A percentile compares a stretch with the other conserved stretches of the same genome.
phyloP scores from a whole-genome alignment of 2,888 invertebrate species.

The Dasypolia templi region DNA sequence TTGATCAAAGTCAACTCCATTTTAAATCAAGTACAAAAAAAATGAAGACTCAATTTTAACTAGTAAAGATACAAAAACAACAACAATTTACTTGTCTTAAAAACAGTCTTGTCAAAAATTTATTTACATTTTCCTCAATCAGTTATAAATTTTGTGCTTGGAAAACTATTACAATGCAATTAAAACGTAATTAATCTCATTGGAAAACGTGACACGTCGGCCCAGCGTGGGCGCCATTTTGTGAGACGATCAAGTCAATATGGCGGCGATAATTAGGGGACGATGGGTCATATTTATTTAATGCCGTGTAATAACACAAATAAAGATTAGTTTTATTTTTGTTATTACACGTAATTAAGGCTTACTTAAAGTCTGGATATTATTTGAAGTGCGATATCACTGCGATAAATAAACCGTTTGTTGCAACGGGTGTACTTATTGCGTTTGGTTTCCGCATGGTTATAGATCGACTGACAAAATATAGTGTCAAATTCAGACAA shows the following conservation, averaged over 20 bases:
- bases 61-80: neutral
- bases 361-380: slow-evolving; percentile 21
- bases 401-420: slow-evolving; percentile 23
- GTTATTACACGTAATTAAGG: slow-evolving; percentile 11
- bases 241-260: slow-evolving; percentile 19
- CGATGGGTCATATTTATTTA: slow-evolving; percentile 33
- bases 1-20: slow-evolving; percentile 4
- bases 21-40: slow-evolving; percentile 11
- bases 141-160: slow-evolving; percentile 59
- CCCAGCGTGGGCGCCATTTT: slow-evolving; percentile 54
- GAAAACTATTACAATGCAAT: slow-evolving; percentile 78
- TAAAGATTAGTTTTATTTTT: slow-evolving; percentile 30
- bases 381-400: slow-evolving; percentile 30
- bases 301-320: too few species aligned
- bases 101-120: neutral
- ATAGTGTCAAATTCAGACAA: slow-evolving; percentile 9
- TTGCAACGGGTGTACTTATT: slow-evolving; percentile 1
- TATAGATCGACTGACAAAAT: neutral
- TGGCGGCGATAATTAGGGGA: slow-evolving; percentile 36
- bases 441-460: slow-evolving; percentile 22
- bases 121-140: slow-evolving; percentile 75
- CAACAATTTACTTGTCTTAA: neutral
- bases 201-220: slow-evolving; percentile 56
- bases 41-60: slow-evolving; percentile 4
- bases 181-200: slow-evolving; percentile 78